Base-by-base conservation (phyloP, 1,140 invertebrate species). In the Drosophila equinoxialis region DNA sequence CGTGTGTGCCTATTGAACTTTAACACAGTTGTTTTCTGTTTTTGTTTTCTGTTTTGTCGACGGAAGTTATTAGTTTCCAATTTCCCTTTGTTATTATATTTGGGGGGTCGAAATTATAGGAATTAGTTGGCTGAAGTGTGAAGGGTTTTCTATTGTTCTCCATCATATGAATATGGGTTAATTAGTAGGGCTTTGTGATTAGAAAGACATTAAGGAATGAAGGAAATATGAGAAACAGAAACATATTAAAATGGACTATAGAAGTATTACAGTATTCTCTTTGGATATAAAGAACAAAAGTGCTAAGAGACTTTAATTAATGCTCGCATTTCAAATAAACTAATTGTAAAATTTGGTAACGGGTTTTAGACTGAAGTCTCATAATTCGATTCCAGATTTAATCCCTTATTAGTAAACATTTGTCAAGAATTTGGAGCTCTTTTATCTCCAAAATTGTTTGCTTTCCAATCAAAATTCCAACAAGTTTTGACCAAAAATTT, bases 1-100 rank as follows among this genome's bases (percentile, higher is more conserved):
- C 72, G 74, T 77, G 75, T 73, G 37, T 62, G 82, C 69, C 57
- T 79, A 82, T 87, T 87, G 76, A 87, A 76, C 76, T 82, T 82
- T 39, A 23, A 39, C 51, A 80, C 71, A 65, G 71, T 86, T 87
- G 75, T 74, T 77, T 87, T 68, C 68, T 37, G 77, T 79, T 79
- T 71, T 71, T 37, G 72, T 79, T 79, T 68, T 37, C 23, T 86
- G 71, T 70, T 79, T 86, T 65, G 66, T 48, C 13, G 37, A 70
- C 74, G 83, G 82, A 87, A 83, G 68, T 86, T 86, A 83, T 86
- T 87, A 86, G 71, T 79, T 71, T 83, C 79, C 57, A 79, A 83
- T 89, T 86, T 87, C 67, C 82, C 82, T 68, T 61, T 61, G 45
- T 51, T 51, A 51, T n/a, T 23, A 17, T 41, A 14, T 20, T 20